These are phyloP conservation scores for Selenia dentaria DNA, from an alignment of 2,888 invertebrate species.

Conservation along the genomic window DNA sequence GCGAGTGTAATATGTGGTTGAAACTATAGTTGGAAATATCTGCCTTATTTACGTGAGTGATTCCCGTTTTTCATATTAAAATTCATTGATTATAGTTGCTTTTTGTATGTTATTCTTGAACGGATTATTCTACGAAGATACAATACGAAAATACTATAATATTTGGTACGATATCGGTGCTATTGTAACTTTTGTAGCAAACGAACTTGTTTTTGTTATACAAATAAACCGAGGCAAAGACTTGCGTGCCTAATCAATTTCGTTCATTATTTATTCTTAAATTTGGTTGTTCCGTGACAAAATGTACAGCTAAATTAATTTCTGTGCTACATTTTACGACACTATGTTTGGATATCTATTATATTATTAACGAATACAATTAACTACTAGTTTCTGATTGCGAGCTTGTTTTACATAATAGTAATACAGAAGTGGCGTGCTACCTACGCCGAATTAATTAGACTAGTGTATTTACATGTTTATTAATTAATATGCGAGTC, in stretches of 20 bases:
- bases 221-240: neutral
- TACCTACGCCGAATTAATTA: slow-evolving; percentile 58
- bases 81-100: no score
- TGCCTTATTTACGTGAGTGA: no score
- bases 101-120: no score
- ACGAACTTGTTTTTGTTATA: neutral
- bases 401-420: slow-evolving; percentile 3
- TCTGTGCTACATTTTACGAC: neutral
- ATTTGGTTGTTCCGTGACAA: slow-evolving; percentile 4
- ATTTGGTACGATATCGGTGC: no score
- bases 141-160: no score
- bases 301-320: slow-evolving; percentile 2
- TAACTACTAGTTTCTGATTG: slow-evolving; percentile 10
- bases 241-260: slow-evolving; percentile 3
- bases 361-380: no score
- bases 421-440: slow-evolving; percentile 36
- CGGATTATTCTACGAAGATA: no score
- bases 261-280: neutral
- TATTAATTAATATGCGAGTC: slow-evolving; percentile 44
- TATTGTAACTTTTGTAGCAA: no score
- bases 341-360: slow-evolving; percentile 1
- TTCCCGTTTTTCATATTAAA: no score
- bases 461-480: slow-evolving; percentile 44
- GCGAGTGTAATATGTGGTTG: no score
- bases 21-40: no score